These are phyloP conservation scores for Lepus townsendii DNA, from an alignment of 2,797 vertebrate species.

Conservation along the genomic window DNA sequence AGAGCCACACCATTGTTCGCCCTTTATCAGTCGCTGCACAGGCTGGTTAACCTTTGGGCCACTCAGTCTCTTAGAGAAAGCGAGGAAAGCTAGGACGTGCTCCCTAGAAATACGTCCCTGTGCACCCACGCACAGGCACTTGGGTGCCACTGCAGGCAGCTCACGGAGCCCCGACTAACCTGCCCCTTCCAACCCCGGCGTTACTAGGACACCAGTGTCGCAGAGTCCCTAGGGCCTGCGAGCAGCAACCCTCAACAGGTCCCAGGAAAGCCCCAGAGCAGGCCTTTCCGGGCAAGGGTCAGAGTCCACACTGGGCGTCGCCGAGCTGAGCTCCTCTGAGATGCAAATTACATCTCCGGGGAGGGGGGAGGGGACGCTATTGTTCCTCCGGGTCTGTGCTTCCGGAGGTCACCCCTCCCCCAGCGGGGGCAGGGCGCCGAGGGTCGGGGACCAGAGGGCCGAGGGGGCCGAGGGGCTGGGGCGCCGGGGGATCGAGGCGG, in stretches of 20 bases:
- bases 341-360: background rate
- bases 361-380: background rate
- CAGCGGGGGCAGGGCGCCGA: no score
- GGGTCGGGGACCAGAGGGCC: no score
- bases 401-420: background rate
- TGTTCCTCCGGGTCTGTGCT: background rate
- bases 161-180: background rate
- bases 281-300: background rate
- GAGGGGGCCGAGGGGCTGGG: no score
- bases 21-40: background rate
- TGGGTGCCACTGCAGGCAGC: background rate
- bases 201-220: background rate
- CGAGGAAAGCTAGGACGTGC: background rate
- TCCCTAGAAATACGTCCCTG: background rate
- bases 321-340: background rate
- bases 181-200: background rate
- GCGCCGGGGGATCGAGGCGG: background rate
- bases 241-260: background rate
- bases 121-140: no score
- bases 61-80: background rate
- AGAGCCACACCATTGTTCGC: background rate
- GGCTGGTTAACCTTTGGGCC: background rate
- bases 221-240: background rate
- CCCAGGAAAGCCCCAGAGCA: background rate
- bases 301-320: background rate